phyloP scores from a whole-genome alignment of 2,797 vertebrate genomes.

The Graptemys geographica region DNA sequence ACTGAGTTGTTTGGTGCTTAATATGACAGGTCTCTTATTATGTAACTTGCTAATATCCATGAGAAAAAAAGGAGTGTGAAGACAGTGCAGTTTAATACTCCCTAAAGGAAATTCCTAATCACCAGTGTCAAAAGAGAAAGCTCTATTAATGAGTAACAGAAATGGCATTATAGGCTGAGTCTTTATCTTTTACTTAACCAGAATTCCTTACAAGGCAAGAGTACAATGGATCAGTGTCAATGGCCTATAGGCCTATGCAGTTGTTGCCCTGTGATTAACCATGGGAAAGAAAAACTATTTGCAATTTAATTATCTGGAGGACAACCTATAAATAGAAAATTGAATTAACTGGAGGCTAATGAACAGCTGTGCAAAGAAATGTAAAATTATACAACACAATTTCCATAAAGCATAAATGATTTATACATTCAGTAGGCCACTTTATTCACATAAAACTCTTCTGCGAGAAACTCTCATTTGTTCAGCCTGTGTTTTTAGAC shows the following conservation, averaged over 20 bases:
- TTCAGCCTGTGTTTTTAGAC: constrained; percentile 26
- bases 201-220: constrained; percentile 55
- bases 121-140: constrained; percentile 58
- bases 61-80: constrained; percentile 27
- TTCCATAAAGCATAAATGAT: constrained; percentile 13
- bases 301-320: constrained; percentile 67
- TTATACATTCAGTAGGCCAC: neutral
- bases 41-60: constrained; percentile 19
- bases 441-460: constrained; percentile 38
- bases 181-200: constrained; percentile 65
- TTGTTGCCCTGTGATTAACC: constrained; percentile 61
- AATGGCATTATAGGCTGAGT: constrained; percentile 51
- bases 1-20: constrained; percentile 42
- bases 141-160: constrained; percentile 64
- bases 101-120: constrained; percentile 67
- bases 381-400: neutral
- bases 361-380: constrained; percentile 39
- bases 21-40: constrained; percentile 11
- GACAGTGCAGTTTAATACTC: constrained; percentile 34
- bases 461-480: constrained; percentile 26
- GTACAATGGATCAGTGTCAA: constrained; percentile 69
- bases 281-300: constrained; percentile 44
- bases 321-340: constrained; percentile 55
- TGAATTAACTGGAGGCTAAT: constrained; percentile 32
- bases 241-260: constrained; percentile 51